These are phyloP conservation scores for Pollicipes pollicipes DNA, from an alignment of 1,140 invertebrate species.

Conservation along the genomic window DNA sequence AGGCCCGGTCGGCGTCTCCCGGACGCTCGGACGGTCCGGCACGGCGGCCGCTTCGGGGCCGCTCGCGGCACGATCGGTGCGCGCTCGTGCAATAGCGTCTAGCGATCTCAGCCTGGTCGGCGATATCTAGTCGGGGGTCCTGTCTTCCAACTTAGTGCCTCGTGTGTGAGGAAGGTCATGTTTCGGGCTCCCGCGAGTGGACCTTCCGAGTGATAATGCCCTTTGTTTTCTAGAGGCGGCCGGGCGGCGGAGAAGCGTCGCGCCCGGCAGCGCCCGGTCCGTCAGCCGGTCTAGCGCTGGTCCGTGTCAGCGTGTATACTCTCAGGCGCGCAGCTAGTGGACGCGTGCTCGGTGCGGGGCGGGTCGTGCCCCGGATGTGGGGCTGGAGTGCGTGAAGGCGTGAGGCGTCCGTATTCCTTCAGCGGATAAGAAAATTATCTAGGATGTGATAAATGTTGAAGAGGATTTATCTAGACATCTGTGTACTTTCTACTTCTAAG, in stretches of 20 bases:
- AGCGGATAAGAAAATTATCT: neutral
- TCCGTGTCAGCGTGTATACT: neutral
- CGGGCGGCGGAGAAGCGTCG: no score
- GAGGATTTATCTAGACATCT: neutral
- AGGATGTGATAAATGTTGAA: neutral
- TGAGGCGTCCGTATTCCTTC: neutral
- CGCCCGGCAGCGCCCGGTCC: no score
- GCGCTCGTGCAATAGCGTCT: neutral
- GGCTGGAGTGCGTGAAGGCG: no score
- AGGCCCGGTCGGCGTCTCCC: no score
- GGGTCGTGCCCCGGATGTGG: neutral
- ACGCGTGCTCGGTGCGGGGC: no score
- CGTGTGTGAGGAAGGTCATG: neutral
- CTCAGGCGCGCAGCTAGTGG: neutral
- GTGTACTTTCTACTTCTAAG: neutral
- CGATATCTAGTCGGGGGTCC: neutral
- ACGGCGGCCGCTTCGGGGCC: no score
- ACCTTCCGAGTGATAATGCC: neutral
- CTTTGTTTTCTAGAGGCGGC: no score
- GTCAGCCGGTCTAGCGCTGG: no score
- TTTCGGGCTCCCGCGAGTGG: neutral
- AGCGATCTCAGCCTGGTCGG: neutral
- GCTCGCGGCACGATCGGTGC: no score
- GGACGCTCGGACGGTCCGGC: neutral
- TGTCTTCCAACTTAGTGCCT: constrained; percentile 1